Percentiles rank a stretch among this genome's conserved stretches.
Conservation (phyloP, 1,140 invertebrate genomes). For the Zaprionus gabonicus region DNA sequence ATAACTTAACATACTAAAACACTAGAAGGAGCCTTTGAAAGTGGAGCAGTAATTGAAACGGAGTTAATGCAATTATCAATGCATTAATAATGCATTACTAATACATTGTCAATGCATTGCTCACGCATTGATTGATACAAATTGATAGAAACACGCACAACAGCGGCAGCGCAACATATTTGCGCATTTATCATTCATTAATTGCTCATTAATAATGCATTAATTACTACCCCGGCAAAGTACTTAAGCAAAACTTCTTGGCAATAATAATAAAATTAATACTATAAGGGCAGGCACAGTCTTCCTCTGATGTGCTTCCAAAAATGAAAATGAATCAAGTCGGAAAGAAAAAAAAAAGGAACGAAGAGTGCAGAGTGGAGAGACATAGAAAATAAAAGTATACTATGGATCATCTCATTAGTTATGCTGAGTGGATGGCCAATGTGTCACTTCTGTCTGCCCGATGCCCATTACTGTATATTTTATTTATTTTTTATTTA, state of each 20-base stretch:
- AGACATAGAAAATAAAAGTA: conserved; percentile 19
- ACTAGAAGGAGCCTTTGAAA: conserved; percentile 18
- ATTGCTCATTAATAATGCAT: conserved; percentile 5
- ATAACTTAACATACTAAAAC: not conserved
- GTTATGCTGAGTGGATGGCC: conserved; percentile 45
- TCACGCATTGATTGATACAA: no score
- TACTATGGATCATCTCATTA: conserved; percentile 20
- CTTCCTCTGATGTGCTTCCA: not conserved
- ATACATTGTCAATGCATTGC: no score
- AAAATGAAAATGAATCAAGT: not conserved
- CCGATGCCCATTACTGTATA: conserved; percentile 43
- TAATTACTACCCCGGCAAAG: not conserved
- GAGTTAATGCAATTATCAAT: not conserved
- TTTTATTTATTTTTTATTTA: conserved; percentile 61
- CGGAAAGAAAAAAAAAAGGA: not conserved
- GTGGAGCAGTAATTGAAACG: not conserved
- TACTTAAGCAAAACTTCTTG: not conserved
- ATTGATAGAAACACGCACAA: not conserved
- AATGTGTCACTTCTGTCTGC: conserved; percentile 53
- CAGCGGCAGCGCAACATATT: not conserved
- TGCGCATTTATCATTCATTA: not conserved
- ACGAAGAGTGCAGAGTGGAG: not conserved
- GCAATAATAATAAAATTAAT: not conserved
- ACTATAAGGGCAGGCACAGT: not conserved
- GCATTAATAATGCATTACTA: not conserved